A percentile compares a stretch with the other conserved stretches of the same genome.
Evolutionary conservation across 2,888 invertebrate species (phyloP).

Genomic region (Pollenia griseotomentosa): DNA sequence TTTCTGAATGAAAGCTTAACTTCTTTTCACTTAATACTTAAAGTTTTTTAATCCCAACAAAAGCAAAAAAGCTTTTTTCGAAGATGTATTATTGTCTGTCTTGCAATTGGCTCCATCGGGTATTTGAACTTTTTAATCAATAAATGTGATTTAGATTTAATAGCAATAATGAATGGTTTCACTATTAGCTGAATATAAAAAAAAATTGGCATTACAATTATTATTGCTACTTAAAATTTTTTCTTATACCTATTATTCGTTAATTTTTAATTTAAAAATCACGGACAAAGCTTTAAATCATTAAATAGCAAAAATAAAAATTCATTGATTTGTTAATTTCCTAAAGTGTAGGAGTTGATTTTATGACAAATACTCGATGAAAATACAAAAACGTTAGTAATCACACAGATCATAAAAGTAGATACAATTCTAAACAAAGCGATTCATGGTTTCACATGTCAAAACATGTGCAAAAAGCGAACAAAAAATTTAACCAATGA

Average conservation of each 20-base stretch:
- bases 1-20: too few species aligned
- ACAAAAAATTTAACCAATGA: constrained; percentile 25
- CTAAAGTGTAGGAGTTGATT: constrained; percentile 53
- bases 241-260: background rate
- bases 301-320: background rate
- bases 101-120: too few species aligned
- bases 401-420: constrained; percentile 26
- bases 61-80: too few species aligned
- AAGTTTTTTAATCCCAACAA: too few species aligned
- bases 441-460: constrained; percentile 25
- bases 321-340: constrained; percentile 30
- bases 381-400: background rate
- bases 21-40: too few species aligned
- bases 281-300: constrained; percentile 3
- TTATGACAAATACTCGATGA: constrained; percentile 19
- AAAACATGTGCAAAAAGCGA: constrained; percentile 19
- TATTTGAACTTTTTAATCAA: too few species aligned
- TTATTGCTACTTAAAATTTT: background rate
- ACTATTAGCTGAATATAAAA: too few species aligned
- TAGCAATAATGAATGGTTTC: too few species aligned
- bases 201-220: background rate
- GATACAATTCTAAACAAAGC: constrained; percentile 18
- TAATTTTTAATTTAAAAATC: background rate
- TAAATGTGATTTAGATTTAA: too few species aligned
- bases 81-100: too few species aligned